phyloP scores from a whole-genome alignment of 2,113 vertebrate genomes.

The Rutilus rutilus region DNA sequence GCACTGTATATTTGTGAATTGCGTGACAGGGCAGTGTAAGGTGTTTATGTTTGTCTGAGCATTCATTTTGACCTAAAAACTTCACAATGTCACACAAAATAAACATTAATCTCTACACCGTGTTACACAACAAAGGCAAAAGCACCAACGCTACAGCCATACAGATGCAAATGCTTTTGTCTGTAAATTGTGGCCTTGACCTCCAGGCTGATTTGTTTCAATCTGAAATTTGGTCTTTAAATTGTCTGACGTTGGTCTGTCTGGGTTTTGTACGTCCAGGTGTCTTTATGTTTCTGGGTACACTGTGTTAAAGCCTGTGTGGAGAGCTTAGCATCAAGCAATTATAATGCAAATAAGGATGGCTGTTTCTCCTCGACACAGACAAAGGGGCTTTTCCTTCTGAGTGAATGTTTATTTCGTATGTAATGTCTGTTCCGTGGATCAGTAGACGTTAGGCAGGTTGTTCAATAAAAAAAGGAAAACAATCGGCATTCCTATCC shows the following conservation, averaged over 20 bases:
- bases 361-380: not conserved
- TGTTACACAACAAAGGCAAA: not conserved
- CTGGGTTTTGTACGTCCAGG: not conserved
- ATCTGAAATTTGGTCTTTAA: not conserved
- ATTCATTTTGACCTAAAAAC: not conserved
- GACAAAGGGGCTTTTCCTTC: not conserved
- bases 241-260: not conserved
- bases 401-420: not conserved
- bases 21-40: not conserved
- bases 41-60: not conserved
- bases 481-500: not conserved
- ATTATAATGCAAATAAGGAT: constrained; percentile 31
- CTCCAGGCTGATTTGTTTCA: constrained; percentile 1
- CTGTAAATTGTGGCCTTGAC: not conserved
- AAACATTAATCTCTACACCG: not conserved
- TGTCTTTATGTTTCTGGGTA: not conserved
- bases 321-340: not conserved
- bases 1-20: not conserved
- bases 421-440: not conserved
- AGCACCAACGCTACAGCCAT: not conserved
- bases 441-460: not conserved
- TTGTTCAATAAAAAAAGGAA: not conserved
- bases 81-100: not conserved
- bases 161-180: not conserved
- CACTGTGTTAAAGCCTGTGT: not conserved